Base-by-base conservation (phyloP, 2,797 vertebrate genomes). In the Decapterus maruadsi region DNA sequence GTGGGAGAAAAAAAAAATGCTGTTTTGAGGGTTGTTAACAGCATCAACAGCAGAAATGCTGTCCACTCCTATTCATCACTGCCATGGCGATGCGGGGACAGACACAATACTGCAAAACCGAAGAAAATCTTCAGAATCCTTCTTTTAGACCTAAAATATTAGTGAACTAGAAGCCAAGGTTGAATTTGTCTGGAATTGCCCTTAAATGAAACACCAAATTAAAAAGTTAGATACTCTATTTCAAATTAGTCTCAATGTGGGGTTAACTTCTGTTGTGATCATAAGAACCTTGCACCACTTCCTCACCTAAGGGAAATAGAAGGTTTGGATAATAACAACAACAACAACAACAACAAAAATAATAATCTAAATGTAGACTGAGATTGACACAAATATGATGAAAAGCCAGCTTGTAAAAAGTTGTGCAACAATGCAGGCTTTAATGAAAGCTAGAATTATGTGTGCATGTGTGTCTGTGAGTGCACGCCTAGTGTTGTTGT, bases 361-460 rank as follows among this genome's bases (percentile, higher is more conserved):
- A 26, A 26, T 26, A 26, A 26, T 26, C 26, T 26, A 68, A 58
- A 48, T 0, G 6, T 4, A 22, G 31, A 42, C 54, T 46, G 43
- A 66, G 66, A 58, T 2, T 58, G 58, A 77, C 66, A 61, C 12
- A 31, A 51, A 75, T 48, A 72, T 55, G 73, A 68, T 76, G 69
- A 64, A 36, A 70, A 58, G 64, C 70, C 55, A 51, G 36, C 38
- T 51, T 48, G 54, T 59, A 51, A 64, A 67, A 57, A 13, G 38
- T 40, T n/a, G 9, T 20, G 50, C 51, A 66, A 54, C 6, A 1
- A 34, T 45, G 42, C 36, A 73, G 10, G 0, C 38, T 59, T 78
- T 46, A 73, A 66, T 78, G 45, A 53, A 67, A 5, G 42, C 38
- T 12, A n/a, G 46, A 46, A 69, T n/a, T n/a, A n/a, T n/a, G n/a